Evolutionary conservation across 2,888 invertebrate species (phyloP).

Genomic region (Hydriomena furcata): DNA sequence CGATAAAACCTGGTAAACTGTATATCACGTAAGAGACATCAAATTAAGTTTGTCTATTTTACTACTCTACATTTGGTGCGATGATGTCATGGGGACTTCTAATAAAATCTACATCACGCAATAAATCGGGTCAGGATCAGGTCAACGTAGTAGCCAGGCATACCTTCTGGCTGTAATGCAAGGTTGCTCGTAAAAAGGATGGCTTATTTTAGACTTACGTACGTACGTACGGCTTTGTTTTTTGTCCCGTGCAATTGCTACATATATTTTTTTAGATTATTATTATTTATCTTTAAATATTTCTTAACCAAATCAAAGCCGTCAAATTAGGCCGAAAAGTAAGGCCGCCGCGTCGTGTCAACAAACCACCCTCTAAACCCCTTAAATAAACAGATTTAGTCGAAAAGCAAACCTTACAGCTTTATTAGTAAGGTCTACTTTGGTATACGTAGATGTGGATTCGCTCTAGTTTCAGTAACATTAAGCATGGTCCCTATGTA

Average conservation of each 20-base stretch:
- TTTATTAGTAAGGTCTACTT: constrained; percentile 46
- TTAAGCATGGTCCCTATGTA: constrained; percentile 61
- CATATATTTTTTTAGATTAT: no score
- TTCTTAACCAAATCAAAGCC: constrained; percentile 49
- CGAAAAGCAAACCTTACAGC: constrained; percentile 38
- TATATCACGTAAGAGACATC: constrained; percentile 3
- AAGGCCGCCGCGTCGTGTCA: constrained; percentile 51
- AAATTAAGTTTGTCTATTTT: constrained; percentile 19
- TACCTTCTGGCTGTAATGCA: constrained; percentile 22
- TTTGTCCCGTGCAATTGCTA: no score
- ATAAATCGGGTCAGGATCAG: constrained; percentile 38
- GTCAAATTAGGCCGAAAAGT: constrained; percentile 53
- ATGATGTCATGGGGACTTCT: constrained; percentile 34
- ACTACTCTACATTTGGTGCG: constrained; percentile 22
- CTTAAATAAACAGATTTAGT: constrained; percentile 40
- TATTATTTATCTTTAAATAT: no score
- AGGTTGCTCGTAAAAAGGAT: constrained; percentile 17
- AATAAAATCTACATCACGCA: constrained; percentile 31
- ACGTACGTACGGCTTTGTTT: no score
- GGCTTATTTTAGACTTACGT: background rate
- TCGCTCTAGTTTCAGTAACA: constrained; percentile 69
- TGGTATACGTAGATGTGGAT: constrained; percentile 47
- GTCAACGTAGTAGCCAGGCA: constrained; percentile 23
- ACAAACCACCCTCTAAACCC: constrained; percentile 56
- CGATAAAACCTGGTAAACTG: no score